Conservation (phyloP, 2,888 invertebrate genomes). For the Microctonus aethiopoides region DNA sequence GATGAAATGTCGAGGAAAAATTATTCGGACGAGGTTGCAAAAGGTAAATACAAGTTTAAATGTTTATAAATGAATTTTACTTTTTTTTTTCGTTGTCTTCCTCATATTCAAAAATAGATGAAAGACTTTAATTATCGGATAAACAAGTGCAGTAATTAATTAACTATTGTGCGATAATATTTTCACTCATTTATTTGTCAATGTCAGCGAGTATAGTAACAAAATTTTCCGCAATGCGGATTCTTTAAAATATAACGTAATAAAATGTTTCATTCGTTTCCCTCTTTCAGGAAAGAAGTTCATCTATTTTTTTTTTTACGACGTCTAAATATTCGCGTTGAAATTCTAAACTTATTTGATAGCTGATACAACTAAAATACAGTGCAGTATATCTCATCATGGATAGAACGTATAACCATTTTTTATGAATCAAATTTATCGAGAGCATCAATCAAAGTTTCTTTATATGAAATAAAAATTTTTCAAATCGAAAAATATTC, state of each 20-base stretch:
- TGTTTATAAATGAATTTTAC: not conserved
- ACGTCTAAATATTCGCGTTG: not conserved
- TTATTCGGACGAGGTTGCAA: not conserved
- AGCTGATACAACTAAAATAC: not conserved
- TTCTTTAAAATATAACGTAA: not conserved
- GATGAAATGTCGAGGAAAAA: not conserved
- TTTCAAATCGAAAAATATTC: not conserved
- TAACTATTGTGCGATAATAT: constrained; percentile 17
- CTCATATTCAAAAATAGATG: not conserved
- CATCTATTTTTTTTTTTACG: not conserved
- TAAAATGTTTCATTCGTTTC: not conserved
- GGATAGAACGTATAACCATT: not conserved
- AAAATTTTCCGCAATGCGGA: constrained; percentile 29
- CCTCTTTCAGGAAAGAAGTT: not conserved
- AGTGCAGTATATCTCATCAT: not conserved
- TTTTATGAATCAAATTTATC: not conserved
- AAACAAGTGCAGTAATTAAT: not conserved
- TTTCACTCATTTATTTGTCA: constrained; percentile 14
- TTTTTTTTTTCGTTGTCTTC: not conserved
- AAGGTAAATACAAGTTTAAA: no score
- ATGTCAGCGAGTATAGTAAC: constrained; percentile 10
- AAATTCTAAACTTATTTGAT: not conserved
- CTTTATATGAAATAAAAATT: not conserved
- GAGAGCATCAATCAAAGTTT: not conserved
- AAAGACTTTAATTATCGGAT: not conserved